phyloP scores from a whole-genome alignment of 1,140 invertebrate genomes.

The Danaus melanippus region DNA sequence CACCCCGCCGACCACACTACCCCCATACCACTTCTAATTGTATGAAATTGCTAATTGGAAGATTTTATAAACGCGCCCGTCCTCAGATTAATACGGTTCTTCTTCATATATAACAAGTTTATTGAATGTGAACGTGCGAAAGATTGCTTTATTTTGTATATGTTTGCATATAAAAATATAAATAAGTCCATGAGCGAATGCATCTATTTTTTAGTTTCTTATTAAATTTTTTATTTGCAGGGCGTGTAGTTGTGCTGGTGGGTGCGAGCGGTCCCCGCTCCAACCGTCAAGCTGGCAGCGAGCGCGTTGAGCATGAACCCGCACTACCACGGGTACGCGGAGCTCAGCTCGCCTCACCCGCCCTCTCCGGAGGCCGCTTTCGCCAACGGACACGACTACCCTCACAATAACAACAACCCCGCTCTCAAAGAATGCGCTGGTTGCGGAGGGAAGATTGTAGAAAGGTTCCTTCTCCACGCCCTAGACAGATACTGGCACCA shows the following conservation, averaged over 20 bases:
- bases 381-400: constrained; percentile 66
- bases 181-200: too few species aligned
- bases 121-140: too few species aligned
- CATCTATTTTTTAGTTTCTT: neutral
- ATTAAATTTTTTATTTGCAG: constrained; percentile 27
- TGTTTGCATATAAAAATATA: too few species aligned
- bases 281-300: constrained; percentile 77
- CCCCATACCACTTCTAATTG: constrained; percentile 63
- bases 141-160: too few species aligned
- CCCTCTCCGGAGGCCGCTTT: constrained; percentile 75
- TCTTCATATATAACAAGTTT: too few species aligned
- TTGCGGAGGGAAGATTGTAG: constrained; percentile 86
- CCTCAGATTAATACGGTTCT: constrained; percentile 37
- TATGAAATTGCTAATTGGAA: constrained; percentile 73
- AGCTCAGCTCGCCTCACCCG: constrained; percentile 78
- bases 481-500: constrained; percentile 95
- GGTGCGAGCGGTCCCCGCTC: constrained; percentile 61
- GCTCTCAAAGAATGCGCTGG: constrained; percentile 78
- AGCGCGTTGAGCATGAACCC: constrained; percentile 79
- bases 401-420: constrained; percentile 75
- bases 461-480: constrained; percentile 89
- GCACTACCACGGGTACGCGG: constrained; percentile 80
- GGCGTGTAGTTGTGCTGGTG: constrained; percentile 66
- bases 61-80: constrained; percentile 69
- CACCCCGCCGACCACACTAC: constrained; percentile 24